Evolutionary conservation across 2,888 invertebrate genomes (phyloP), one percentile per base, ranked within the genome.

Genomic region (Hipparchia semele): DNA sequence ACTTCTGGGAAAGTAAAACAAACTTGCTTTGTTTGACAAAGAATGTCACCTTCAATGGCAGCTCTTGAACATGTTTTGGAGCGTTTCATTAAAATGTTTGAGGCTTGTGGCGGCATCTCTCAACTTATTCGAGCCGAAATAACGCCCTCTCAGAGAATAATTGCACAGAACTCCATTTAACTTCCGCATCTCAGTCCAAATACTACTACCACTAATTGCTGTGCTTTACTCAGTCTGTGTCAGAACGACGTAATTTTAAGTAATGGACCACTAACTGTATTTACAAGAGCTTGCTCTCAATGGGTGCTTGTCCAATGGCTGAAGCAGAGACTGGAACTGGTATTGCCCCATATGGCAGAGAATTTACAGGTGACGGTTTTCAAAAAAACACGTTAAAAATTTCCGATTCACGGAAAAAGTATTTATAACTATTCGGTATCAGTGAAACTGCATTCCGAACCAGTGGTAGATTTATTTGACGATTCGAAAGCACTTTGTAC

Each of bases 161-260:
- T 92, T 91, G 90, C 88, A 88, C 87, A 83, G 86, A 90, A 92
- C 88, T 91, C 90, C 90, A 92, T 92, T 91, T 90, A 92, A 92
- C 90, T 92, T 92, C 88, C 90, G 86, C 87, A 84, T 89, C 90
- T 89, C 87, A 84, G 86, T 87, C 89, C 87, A 88, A 90, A 90
- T 89, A 89, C 87, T 87, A 86, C 86, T 83, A 85, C 89, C 89
- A 84, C 90, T 90, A 90, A 92, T 89, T 86, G 87, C 87, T 84
- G 85, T 87, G 89, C 90, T 88, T 87, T 86, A 87, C 88, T 90
- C 87, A 88, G 86, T 82, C 85, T 86, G 86, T 88, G 88, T 88
- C 90, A 89, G 88, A 90, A 90, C 87, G 90, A 87, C 87, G 88
- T 89, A 87, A 90, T 90, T 90, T 89, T 87, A 89, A 87, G 86